Evolutionary conservation across 2,888 invertebrate genomes (phyloP).

Genomic region (Embidobia sp.): DNA sequence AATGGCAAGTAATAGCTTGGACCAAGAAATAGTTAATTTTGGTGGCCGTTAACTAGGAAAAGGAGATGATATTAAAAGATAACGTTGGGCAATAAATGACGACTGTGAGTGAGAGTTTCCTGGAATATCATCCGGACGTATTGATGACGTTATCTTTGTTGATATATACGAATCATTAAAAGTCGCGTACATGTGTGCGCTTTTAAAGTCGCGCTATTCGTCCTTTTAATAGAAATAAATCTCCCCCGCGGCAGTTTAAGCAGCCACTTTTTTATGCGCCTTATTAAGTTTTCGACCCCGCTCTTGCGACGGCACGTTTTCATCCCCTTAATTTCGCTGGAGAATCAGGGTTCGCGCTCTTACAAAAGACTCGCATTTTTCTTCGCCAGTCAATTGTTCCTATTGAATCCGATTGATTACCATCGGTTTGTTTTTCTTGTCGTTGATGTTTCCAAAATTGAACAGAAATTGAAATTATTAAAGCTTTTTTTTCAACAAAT

Average conservation of each 20-base stretch:
- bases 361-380: constrained; percentile 1
- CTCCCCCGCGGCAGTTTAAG: constrained; percentile 19
- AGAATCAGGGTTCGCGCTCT: neutral
- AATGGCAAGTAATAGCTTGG: too few relatives aligned
- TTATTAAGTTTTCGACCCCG: constrained; percentile 36
- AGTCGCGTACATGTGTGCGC: constrained; percentile 37
- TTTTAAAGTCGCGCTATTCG: constrained; percentile 22
- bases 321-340: constrained; percentile 5
- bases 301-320: constrained; percentile 12
- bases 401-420: too few relatives aligned
- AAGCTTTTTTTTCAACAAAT: too few relatives aligned
- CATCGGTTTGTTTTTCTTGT: too few relatives aligned
- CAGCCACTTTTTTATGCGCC: constrained; percentile 40
- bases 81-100: constrained; percentile 8
- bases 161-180: constrained; percentile 45
- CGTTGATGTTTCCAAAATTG: too few relatives aligned
- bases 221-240: constrained; percentile 49
- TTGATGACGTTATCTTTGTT: constrained; percentile 37
- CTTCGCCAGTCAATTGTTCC: too few relatives aligned
- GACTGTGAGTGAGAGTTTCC: neutral
- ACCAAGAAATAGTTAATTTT: constrained; percentile 1
- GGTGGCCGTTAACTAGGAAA: neutral
- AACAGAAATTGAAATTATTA: too few relatives aligned
- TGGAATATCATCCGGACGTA: neutral
- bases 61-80: neutral